Evolutionary conservation across 2,113 vertebrate genomes (phyloP), one percentile per base, ranked within the genome.

Genomic region (Danio rerio): DNA sequence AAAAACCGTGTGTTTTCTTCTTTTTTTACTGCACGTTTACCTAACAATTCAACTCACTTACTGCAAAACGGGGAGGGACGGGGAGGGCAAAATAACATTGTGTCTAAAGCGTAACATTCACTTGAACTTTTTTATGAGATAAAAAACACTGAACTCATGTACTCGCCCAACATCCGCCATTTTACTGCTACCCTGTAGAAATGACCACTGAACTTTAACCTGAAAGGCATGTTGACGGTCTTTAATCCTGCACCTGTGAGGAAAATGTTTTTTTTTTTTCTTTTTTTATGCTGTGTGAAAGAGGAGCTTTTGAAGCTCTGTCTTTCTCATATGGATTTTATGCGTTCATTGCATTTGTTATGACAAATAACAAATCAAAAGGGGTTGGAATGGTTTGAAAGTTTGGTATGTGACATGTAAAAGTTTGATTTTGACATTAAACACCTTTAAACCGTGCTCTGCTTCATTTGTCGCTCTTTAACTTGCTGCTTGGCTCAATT

Each of bases 381-480:
- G 18, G 87, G 90, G 84, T 86, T 70, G 78, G 65, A 83, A 76
- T 85, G 87, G 56, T 87, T 80, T 9, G 80, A 89, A 91, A 83
- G 85, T 93, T 93, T 93, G 92, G 88, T 93, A 92, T 91, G 91
- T 92, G 90, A 90, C 88, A 85, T 94, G 92, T 94, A 94, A 86
- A 92, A 88, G 92, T 92, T 93, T 93, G 92, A 93, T 91, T 93
- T 93, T 94, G 91, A 92, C 93, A 94, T 93, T 94, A 94, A 94
- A 92, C 77, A 81, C 85, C 87, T 90, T 93, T 86, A 92, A 92
- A 92, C 87, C 86, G 84, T 89, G 18, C 21, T 53, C 7, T 43
- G 61, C 3, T 11, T 53, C 9, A 13, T 49, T 7, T 76, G 42
- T 16, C 6, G n/a, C 45, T 65, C 18, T 20, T 61, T 6, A 20